Base-by-base conservation (phyloP, 2,888 invertebrate genomes). In the Limnephilus lunatus region DNA sequence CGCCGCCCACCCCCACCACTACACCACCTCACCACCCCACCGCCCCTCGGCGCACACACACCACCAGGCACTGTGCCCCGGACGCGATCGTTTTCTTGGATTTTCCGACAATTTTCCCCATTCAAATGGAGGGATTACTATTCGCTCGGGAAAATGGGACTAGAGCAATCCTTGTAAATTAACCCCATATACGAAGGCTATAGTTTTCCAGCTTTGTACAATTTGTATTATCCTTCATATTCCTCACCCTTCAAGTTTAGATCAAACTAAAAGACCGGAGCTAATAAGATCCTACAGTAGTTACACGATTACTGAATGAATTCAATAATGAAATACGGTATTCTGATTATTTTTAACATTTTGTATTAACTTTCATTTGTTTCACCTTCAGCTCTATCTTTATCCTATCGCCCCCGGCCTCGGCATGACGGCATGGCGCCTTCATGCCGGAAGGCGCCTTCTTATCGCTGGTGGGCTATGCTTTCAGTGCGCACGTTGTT, bases 41-140 rank as follows among this genome's bases (percentile, higher is more conserved):
- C n/a, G 9, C 25, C 25, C 68, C 25, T 68, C 19, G 68, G 25
- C 68, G 19, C 68, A 68, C 68, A 68, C 68, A 68, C 68, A 68
- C 68, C n/a, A n/a, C 68, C 25, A 68, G 19, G 68, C 68, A 68
- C 68, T 68, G 25, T 68, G 68, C 68, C 88, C 88, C 68, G 15
- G 12, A 88, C 88, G 53, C 88, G 88, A 80, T 68, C 88, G 80
- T 80, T 80, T 89, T 89, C 88, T 89, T 89, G 80, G 35, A 80
- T 89, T 89, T 86, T 80, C 88, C 32, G 39, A 89, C 81, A 32
- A 89, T 89, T 87, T 89, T 89, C 80, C 88, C 88, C 80, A 89
- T 81, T 89, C 88, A 35, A 89, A 89, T 80, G 31, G 81, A 89
- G 80, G 88, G 88, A 89, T 89, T 81, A 81, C 88, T 30, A 30